Conservation (phyloP, 2,888 invertebrate genomes). For the Apocheima hispidaria region DNA sequence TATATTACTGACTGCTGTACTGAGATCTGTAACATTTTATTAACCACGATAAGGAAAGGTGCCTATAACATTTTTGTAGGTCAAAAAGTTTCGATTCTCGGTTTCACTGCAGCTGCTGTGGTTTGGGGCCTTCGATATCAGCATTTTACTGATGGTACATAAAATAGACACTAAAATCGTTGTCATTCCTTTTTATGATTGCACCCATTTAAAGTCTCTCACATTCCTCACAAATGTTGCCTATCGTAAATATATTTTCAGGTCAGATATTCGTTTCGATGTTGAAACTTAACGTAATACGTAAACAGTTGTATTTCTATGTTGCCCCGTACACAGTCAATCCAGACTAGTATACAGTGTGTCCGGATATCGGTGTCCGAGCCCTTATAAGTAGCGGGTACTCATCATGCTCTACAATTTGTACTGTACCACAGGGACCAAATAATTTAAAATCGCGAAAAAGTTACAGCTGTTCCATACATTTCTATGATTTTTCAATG, state of each 20-base stretch:
- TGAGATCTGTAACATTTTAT: neutral
- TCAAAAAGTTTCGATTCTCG: constrained; percentile 10
- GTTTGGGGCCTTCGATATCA: constrained; percentile 13
- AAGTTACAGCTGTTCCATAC: no score
- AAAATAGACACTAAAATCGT: constrained; percentile 30
- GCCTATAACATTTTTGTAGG: constrained; percentile 2
- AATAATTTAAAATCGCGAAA: no score
- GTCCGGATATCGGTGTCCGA: no score
- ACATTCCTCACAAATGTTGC: constrained; percentile 25
- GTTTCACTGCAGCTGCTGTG: constrained; percentile 19
- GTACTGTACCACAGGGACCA: no score
- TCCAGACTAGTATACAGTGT: no score
- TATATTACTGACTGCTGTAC: neutral
- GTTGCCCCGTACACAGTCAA: neutral
- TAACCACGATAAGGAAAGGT: constrained; percentile 3
- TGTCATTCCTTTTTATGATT: constrained; percentile 27
- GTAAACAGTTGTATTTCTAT: constrained; percentile 6
- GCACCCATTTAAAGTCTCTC: constrained; percentile 16
- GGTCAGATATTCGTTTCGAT: constrained; percentile 6
- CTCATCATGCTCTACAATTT: no score
- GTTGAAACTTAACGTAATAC: constrained; percentile 4
- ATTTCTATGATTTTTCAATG: no score
- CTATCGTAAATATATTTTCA: constrained; percentile 19
- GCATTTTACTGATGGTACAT: constrained; percentile 23
- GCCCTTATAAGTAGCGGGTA: no score